Evolutionary conservation across 2,888 invertebrate species (phyloP), one percentile per base, ranked within the genome.

Genomic region (Drosophila yooni): DNA sequence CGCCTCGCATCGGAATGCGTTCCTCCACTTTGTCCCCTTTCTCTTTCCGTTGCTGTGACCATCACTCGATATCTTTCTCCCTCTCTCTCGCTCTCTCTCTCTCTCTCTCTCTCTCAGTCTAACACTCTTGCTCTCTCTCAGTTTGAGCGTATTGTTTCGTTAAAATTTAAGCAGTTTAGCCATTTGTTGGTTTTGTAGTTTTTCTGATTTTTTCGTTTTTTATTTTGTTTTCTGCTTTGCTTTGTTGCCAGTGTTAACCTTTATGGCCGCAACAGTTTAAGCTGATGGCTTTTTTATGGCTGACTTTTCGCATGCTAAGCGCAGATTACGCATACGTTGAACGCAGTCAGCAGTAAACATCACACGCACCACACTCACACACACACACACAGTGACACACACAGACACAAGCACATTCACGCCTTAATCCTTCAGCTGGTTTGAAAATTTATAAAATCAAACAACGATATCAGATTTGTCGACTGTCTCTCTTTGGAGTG

Each of bases 191-290:
- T 68, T 59, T 81, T 69, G 54, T 67, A 46, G 46, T 46, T 46
- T 25, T 15, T 46, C 15, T 25, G 46, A 46, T 70, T 59, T 59
- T 60, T 27, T 59, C 70, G 21, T 63, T 63, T 52, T 43, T 38
- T 31, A n/a, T 31, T 38, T 33, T 61, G 53, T 64, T 18, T 53
- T 46, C 29, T 40, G 51, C 51, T 71, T 64, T 79, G 80, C 59
- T 76, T 76, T 81, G 77, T 81, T 79, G 74, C 66, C 77, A 74
- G 74, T 74, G 83, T 83, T 79, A 86, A 81, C 88, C 87, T 88
- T 85, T 87, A 89, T 84, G 88, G 82, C 89, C 88, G 86, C 89
- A 85, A 89, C 88, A 87, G 89, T 87, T 89, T 85, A 85, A 84
- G 85, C 89, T 84, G 85, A 85, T 89, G 89, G 80, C 84, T 89